Evolutionary conservation across 2,888 invertebrate genomes (phyloP).

Genomic region (Euzophera pinguis): DNA sequence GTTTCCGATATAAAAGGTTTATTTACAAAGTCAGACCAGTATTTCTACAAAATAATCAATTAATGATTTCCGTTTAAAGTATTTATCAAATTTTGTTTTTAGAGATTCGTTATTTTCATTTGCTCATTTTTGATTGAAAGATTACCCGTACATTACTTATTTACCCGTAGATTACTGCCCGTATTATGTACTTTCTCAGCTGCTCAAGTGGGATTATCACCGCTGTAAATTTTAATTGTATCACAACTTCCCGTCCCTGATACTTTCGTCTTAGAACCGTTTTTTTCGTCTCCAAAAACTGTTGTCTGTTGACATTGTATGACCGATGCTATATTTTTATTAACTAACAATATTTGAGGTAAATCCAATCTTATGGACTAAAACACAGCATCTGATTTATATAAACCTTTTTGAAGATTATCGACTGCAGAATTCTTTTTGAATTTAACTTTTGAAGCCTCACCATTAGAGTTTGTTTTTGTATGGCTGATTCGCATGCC

Average conservation of each 20-base stretch:
- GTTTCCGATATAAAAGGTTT: too few species aligned
- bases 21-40: too few species aligned
- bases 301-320: constrained; percentile 39
- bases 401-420: not conserved
- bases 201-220: constrained; percentile 31
- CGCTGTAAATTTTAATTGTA: constrained; percentile 37
- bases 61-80: not conserved
- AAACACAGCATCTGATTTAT: constrained; percentile 12
- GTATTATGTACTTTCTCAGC: constrained; percentile 23
- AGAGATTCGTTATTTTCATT: not conserved
- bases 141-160: too few species aligned
- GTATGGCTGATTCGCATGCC: constrained; percentile 23
- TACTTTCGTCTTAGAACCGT: constrained; percentile 31
- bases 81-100: not conserved
- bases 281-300: constrained; percentile 44
- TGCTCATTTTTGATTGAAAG: not conserved
- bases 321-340: constrained; percentile 42
- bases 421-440: not conserved
- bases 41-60: too few species aligned
- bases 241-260: constrained; percentile 41
- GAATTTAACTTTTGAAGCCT: constrained; percentile 20
- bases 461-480: constrained; percentile 30
- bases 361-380: constrained; percentile 8
- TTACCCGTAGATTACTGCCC: too few species aligned
- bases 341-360: not conserved